These are phyloP conservation scores for Oxyscelio sp. DNA, from an alignment of 2,888 invertebrate species.

Conservation along the genomic window DNA sequence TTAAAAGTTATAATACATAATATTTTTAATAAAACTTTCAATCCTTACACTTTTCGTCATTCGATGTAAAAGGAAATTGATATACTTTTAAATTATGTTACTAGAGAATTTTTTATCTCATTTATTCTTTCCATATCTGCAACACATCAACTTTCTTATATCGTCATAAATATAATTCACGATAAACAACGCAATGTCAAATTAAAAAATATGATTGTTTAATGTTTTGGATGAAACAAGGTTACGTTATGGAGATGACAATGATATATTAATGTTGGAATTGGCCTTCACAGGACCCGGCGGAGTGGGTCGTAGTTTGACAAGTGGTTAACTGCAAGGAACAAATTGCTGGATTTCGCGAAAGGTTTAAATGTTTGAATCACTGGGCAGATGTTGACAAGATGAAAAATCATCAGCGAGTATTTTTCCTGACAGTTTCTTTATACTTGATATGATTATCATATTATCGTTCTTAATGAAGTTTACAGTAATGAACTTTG, in stretches of 20 bases:
- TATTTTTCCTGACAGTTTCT: background rate
- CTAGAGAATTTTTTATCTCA: too few relatives aligned
- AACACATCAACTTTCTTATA: too few relatives aligned
- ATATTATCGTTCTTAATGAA: too few relatives aligned
- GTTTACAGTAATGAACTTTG: too few relatives aligned
- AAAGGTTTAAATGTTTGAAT: background rate
- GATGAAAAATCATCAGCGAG: background rate
- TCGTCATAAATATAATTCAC: background rate
- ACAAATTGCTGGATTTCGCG: slow-evolving; percentile 16
- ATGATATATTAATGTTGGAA: slow-evolving; percentile 45
- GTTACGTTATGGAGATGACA: slow-evolving; percentile 40
- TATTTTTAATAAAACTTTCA: too few relatives aligned
- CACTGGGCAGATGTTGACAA: background rate
- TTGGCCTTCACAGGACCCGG: slow-evolving; percentile 36
- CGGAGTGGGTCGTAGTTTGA: slow-evolving; percentile 33
- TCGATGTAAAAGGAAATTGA: too few relatives aligned
- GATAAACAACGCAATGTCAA: slow-evolving; percentile 1
- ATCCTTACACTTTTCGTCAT: too few relatives aligned
- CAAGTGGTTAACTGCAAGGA: slow-evolving; percentile 30
- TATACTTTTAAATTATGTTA: too few relatives aligned
- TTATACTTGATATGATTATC: too few relatives aligned
- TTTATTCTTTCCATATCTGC: too few relatives aligned
- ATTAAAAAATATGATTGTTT: slow-evolving; percentile 28
- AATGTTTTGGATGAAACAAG: slow-evolving; percentile 37
- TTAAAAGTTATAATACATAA: too few relatives aligned